Evolutionary conservation across 2,797 vertebrate species (phyloP).

Genomic region (Esox lucius): DNA sequence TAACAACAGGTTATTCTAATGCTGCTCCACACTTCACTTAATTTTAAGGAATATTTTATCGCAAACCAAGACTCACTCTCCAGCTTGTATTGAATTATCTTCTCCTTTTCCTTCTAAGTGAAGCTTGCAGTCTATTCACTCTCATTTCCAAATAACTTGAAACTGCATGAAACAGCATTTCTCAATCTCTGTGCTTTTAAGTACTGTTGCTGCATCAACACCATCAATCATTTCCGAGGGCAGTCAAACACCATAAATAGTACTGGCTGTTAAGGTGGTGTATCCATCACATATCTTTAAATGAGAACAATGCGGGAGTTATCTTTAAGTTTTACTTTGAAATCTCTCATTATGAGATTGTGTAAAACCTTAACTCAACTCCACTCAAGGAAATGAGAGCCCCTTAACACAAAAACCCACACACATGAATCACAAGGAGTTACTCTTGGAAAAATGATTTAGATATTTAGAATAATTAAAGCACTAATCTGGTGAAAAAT

Average conservation of each 20-base stretch:
- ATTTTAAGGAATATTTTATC: constrained; percentile 72
- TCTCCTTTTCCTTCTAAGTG: constrained; percentile 10
- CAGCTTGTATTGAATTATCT: constrained; percentile 16
- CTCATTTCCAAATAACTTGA: background rate
- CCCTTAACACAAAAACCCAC: constrained; percentile 29
- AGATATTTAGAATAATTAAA: constrained; percentile 49
- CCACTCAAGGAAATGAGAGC: background rate
- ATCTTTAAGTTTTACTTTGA: background rate
- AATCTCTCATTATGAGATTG: background rate
- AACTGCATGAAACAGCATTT: background rate
- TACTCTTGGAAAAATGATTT: constrained; percentile 55
- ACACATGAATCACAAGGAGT: constrained; percentile 52
- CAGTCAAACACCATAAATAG: background rate
- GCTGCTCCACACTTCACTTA: constrained; percentile 63
- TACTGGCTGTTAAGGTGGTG: background rate
- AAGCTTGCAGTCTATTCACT: background rate
- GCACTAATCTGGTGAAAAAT: constrained; percentile 39
- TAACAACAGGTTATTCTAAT: constrained; percentile 71
- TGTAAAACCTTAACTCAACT: background rate
- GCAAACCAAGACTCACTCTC: constrained; percentile 50
- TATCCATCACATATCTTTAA: background rate
- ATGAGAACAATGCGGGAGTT: background rate
- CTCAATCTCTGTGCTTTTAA: background rate
- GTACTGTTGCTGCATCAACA: background rate
- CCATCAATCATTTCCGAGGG: background rate